A percentile compares a stretch with the other conserved stretches of the same genome.
phyloP scores from a whole-genome alignment of 2,888 invertebrate species.

The Hypsopygia costalis region DNA sequence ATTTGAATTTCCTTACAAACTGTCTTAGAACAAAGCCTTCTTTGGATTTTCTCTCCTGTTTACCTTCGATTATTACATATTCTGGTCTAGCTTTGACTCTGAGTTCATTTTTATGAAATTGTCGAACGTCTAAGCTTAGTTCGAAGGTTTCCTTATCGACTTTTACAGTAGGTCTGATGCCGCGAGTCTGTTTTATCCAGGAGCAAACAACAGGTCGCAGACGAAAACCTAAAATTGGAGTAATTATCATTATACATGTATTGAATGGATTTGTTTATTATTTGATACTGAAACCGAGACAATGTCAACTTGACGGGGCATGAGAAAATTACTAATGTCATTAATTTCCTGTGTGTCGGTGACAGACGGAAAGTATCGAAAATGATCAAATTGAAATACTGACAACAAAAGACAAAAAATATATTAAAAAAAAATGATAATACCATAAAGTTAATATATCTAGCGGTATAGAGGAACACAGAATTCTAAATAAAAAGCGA shows the following conservation, averaged over 20 bases:
- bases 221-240: slow-evolving; percentile 17
- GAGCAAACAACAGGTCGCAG: slow-evolving; percentile 25
- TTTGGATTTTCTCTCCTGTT: slow-evolving; percentile 52
- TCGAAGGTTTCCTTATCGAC: slow-evolving; percentile 53
- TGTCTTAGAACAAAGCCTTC: slow-evolving; percentile 44
- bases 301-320: too few species aligned
- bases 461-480: too few species aligned
- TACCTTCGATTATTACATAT: slow-evolving; percentile 61
- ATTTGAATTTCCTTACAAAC: slow-evolving; percentile 54
- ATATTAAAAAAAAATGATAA: too few species aligned
- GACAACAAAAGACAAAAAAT: too few species aligned
- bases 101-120: slow-evolving; percentile 54
- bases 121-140: slow-evolving; percentile 49
- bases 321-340: too few species aligned
- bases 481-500: too few species aligned
- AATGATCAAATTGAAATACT: too few species aligned
- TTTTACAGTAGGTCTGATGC: slow-evolving; percentile 42
- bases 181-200: slow-evolving; percentile 33
- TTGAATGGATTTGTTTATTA: too few species aligned
- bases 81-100: slow-evolving; percentile 53
- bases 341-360: too few species aligned
- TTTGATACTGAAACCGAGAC: too few species aligned
- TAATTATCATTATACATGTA: slow-evolving; percentile 33
- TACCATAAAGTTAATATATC: too few species aligned
- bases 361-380: too few species aligned